These are phyloP conservation scores for Microctenopoma steveboyesi DNA, from an alignment of 2,797 vertebrate genomes.

Conservation along the genomic window DNA sequence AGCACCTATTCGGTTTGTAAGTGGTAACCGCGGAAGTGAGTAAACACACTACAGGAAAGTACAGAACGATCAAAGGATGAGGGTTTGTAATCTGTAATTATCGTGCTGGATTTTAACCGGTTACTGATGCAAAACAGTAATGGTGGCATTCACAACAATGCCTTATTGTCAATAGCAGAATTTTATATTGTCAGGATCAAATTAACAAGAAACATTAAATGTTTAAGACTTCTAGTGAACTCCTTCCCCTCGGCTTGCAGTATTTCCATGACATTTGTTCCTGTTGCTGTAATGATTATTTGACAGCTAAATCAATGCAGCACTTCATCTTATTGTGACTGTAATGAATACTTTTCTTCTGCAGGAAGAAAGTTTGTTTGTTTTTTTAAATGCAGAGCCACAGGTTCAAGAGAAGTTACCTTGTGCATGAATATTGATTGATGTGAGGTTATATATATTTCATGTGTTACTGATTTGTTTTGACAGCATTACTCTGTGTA, in stretches of 20 bases:
- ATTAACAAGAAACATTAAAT: slow-evolving; percentile 32
- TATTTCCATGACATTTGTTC: slow-evolving; percentile 34
- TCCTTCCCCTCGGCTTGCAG: slow-evolving; percentile 18
- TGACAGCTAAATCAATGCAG: slow-evolving; percentile 51
- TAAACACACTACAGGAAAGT: slow-evolving; percentile 32
- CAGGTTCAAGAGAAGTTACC: slow-evolving; percentile 40
- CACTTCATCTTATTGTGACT: slow-evolving; percentile 37
- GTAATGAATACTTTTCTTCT: slow-evolving; percentile 31
- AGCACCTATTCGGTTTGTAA: slow-evolving; percentile 33
- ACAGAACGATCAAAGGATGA: slow-evolving; percentile 34
- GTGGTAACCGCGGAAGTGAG: slow-evolving; percentile 15
- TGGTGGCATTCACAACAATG: slow-evolving; percentile 24
- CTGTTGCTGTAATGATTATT: slow-evolving; percentile 32
- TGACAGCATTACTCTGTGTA: slow-evolving; percentile 64
- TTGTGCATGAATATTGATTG: slow-evolving; percentile 34
- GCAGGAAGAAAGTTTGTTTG: slow-evolving; percentile 22
- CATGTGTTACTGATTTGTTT: slow-evolving; percentile 74
- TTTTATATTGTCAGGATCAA: slow-evolving; percentile 13
- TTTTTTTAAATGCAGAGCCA: slow-evolving; percentile 37
- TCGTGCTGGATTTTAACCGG: slow-evolving; percentile 36
- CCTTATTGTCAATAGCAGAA: slow-evolving; percentile 23
- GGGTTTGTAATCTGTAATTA: slow-evolving; percentile 47
- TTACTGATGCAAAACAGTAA: slow-evolving; percentile 21
- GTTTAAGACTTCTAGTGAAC: slow-evolving; percentile 13
- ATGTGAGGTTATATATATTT: slow-evolving; percentile 60